These are phyloP conservation scores for Ichneumon xanthorius DNA, from an alignment of 2,888 invertebrate genomes.

Conservation along the genomic window DNA sequence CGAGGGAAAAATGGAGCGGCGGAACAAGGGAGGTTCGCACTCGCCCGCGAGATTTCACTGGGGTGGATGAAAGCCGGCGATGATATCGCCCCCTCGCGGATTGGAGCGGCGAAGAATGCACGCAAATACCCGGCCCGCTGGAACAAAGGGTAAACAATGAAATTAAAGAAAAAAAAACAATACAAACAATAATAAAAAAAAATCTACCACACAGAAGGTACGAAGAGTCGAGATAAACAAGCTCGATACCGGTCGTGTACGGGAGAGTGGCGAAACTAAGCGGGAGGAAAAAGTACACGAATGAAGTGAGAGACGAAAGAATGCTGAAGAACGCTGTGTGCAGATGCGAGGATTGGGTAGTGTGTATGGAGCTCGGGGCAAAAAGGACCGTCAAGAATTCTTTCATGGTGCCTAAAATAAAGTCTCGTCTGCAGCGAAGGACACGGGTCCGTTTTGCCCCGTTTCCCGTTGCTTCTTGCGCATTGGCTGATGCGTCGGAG, in stretches of 20 bases:
- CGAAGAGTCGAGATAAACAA: slow-evolving; percentile 4
- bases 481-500: background rate
- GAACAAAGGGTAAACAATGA: slow-evolving; percentile 20
- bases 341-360: too few relatives aligned
- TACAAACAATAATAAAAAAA: slow-evolving; percentile 10
- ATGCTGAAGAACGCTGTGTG: background rate
- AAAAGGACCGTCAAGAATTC: too few relatives aligned
- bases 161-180: slow-evolving; percentile 11
- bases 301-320: background rate
- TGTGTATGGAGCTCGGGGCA: too few relatives aligned
- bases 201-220: background rate
- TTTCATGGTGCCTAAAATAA: too few relatives aligned
- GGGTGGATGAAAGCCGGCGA: slow-evolving; percentile 8
- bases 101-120: slow-evolving; percentile 11
- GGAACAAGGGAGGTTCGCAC: background rate
- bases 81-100: slow-evolving; percentile 18
- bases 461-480: background rate
- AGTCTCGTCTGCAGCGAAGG: too few relatives aligned
- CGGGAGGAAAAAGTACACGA: background rate
- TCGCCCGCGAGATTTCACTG: slow-evolving; percentile 15
- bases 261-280: background rate
- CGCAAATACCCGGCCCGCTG: background rate
- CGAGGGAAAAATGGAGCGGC: background rate
- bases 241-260: background rate
- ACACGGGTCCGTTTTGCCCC: too few relatives aligned